phyloP scores from a whole-genome alignment of 2,113 vertebrate species.

The Junco hyemalis region DNA sequence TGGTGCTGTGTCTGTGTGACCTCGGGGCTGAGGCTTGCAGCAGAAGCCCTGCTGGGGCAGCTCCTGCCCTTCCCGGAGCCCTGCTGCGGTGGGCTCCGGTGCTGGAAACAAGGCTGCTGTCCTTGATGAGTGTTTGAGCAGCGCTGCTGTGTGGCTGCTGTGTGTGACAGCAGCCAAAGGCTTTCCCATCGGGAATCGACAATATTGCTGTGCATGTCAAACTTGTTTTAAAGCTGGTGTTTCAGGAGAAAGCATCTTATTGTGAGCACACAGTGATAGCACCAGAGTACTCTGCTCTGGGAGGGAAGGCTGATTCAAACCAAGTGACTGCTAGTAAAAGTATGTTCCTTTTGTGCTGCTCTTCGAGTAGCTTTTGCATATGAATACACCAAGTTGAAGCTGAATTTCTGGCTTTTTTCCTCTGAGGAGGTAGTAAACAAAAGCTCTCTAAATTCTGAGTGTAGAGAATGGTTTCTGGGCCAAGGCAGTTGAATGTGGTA shows the following conservation, averaged over 20 bases:
- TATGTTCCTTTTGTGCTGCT: background rate
- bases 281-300: background rate
- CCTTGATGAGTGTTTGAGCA: background rate
- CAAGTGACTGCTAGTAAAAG: background rate
- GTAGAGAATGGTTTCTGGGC: background rate
- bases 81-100: background rate
- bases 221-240: background rate
- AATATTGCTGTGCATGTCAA: background rate
- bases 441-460: background rate
- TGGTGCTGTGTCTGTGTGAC: background rate
- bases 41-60: background rate
- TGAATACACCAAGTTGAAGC: background rate
- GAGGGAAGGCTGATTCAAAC: background rate
- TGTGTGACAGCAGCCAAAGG: background rate
- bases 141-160: background rate
- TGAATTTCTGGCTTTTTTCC: background rate
- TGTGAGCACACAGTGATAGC: background rate
- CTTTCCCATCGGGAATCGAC: background rate
- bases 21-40: background rate
- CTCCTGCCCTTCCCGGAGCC: background rate
- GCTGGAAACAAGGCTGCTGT: background rate
- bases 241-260: background rate
- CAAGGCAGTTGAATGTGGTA: background rate
- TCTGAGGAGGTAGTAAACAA: background rate
- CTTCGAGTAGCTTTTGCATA: background rate